Percentiles rank a stretch among this genome's conserved stretches.
Evolutionary conservation across 2,888 invertebrate species (phyloP).

Genomic region (Ptychoptera albimana): DNA sequence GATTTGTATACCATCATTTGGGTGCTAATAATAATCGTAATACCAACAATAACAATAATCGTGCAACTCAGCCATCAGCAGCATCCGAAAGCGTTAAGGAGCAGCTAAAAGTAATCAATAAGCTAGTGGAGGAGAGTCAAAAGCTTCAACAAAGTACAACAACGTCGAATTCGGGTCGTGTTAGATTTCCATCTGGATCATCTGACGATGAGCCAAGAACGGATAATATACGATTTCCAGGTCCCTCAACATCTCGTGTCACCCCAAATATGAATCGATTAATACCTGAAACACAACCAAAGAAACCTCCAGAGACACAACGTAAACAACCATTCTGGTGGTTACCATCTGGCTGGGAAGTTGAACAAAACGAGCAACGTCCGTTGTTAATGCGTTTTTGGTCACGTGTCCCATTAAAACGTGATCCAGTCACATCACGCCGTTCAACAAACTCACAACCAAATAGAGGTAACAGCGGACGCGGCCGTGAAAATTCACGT

Average conservation of each 20-base stretch:
- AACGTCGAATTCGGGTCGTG: background rate
- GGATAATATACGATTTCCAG: slow-evolving; percentile 9
- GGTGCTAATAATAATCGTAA: background rate
- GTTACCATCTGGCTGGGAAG: slow-evolving; percentile 24
- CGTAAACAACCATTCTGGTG: slow-evolving; percentile 22
- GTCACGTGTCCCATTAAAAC: slow-evolving; percentile 15
- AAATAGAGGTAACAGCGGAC: slow-evolving; percentile 3
- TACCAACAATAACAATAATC: background rate
- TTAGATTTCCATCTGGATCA: slow-evolving; percentile 7
- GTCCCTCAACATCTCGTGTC: slow-evolving; percentile 3
- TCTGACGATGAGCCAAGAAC: background rate
- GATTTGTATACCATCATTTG: slow-evolving; percentile 12
- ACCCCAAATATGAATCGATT: background rate
- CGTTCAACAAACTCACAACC: slow-evolving; percentile 2
- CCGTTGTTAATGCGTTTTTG: slow-evolving; percentile 24
- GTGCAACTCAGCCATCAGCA: background rate
- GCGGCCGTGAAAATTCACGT: slow-evolving; percentile 10
- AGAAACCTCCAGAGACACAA: background rate
- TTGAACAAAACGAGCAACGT: slow-evolving; percentile 19
- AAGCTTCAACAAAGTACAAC: slow-evolving; percentile 2
- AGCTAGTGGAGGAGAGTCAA: slow-evolving; percentile 11
- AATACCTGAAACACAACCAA: background rate
- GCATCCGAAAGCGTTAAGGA: slow-evolving; percentile 6
- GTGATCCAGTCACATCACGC: background rate
- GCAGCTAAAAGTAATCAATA: slow-evolving; percentile 10